Base-by-base conservation (phyloP, 2,113 vertebrate species). In the Phrynocephalus versicolor region DNA sequence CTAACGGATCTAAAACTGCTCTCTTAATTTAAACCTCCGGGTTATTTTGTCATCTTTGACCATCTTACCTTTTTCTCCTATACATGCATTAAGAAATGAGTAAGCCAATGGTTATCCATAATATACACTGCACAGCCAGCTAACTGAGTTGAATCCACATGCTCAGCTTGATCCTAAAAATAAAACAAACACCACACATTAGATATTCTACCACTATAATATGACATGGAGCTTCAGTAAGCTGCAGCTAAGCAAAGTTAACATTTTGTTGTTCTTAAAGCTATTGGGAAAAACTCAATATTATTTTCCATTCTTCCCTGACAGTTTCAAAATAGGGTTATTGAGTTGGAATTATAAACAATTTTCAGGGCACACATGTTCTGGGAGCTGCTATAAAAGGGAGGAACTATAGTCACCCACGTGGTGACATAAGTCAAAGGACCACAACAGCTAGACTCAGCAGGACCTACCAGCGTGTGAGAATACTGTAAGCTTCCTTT, bases 41-140 rank as follows among this genome's bases (percentile, higher is more conserved):
- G 90, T 85, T 92, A 72, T 91, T 91, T 64, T 10, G 8, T 16
- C 6, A 57, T 45, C 74, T 79, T 55, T 45, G 82, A 88, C 82
- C 83, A 84, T 91, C 93, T 93, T 96, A 96, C 96, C 95, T 96
- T 96, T 94, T 93, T 85, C 78, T 91, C 60, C 93, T 92, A 96
- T 1, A 92, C 81, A 92, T 25, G 73, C 89, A 93, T 90, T 92
- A 94, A 91, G 90, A 92, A 94, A 93, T 23, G 5, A 89, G 87
- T 87, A 84, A 92, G 89, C 91, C 88, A 92, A 88, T 93, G 94
- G 90, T 94, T 96, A 91, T 92, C 95, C 96, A 96, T 96, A 92
- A 89, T 94, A 93, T 89, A 86, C 85, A 91, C 88, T 89, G 91
- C 86, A 91, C 79, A 85, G 88, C 82, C 91, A 95, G 94, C 83